Conservation (phyloP, 64 coral and sea anemone genomes). For the Dendrophyllia cribrosa region DNA sequence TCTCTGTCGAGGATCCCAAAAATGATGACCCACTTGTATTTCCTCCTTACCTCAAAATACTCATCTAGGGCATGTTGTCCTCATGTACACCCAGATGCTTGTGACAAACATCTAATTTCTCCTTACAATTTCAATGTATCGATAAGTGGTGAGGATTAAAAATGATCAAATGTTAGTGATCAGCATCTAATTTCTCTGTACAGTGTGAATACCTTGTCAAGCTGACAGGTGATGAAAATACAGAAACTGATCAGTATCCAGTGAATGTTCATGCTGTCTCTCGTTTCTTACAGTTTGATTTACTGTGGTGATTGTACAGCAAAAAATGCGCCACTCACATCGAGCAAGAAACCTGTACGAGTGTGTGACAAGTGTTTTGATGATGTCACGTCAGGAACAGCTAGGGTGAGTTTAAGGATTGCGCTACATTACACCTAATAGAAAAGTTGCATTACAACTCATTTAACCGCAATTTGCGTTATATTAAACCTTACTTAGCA, state of each 20-base stretch:
- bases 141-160: not conserved
- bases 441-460: not conserved
- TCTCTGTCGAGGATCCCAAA: not conserved
- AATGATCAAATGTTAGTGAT: not conserved
- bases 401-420: slow-evolving; percentile 67
- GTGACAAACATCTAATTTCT: too few relatives aligned
- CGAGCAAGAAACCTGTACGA: slow-evolving; percentile 89
- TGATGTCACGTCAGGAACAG: slow-evolving; percentile 83
- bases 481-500: not conserved
- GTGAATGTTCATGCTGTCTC: not conserved
- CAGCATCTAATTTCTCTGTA: not conserved
- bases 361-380: slow-evolving; percentile 93
- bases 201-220: not conserved
- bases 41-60: too few relatives aligned
- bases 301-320: slow-evolving; percentile 90
- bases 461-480: too few relatives aligned
- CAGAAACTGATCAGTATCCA: not conserved
- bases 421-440: not conserved
- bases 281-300: slow-evolving; percentile 69
- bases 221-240: not conserved
- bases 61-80: too few relatives aligned
- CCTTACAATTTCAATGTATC: too few relatives aligned
- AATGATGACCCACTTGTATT: too few relatives aligned
- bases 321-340: slow-evolving; percentile 84
- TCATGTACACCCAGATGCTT: not conserved